Conservation (phyloP, 2,797 vertebrate species). For the Ataeniobius toweri region DNA sequence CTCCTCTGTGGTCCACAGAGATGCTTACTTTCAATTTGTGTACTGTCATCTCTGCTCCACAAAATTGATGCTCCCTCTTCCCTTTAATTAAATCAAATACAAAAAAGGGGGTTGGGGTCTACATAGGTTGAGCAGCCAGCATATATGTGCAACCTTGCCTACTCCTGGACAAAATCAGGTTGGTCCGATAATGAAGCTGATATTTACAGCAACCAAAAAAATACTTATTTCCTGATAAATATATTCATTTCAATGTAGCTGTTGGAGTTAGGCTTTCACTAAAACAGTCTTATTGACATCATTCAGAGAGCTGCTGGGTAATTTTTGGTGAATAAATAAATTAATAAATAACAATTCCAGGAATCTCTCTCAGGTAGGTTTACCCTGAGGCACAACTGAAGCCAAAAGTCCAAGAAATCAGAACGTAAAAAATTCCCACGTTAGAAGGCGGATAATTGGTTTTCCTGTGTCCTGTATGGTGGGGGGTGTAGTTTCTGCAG, state of each 20-base stretch:
- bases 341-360: conserved; percentile 59
- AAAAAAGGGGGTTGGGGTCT: conserved; percentile 72
- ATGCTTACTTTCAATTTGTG: conserved; percentile 86
- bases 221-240: conserved; percentile 9
- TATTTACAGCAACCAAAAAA: not conserved
- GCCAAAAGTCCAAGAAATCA: conserved; percentile 69
- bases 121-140: conserved; percentile 60
- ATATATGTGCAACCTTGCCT: conserved; percentile 51
- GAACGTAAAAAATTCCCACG: conserved; percentile 74
- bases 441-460: conserved; percentile 74
- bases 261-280: not conserved
- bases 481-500: conserved; percentile 70
- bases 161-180: conserved; percentile 34
- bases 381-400: conserved; percentile 52
- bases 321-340: conserved; percentile 54
- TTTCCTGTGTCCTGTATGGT: conserved; percentile 74
- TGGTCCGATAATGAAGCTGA: not conserved
- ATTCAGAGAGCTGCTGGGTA: conserved; percentile 35
- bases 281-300: conserved; percentile 47
- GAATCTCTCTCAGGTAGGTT: conserved; percentile 61
- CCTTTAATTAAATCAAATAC: conserved; percentile 82
- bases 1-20: conserved; percentile 70
- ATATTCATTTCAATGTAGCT: not conserved
- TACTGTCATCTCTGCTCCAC: conserved; percentile 82
- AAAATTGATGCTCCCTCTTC: conserved; percentile 81